phyloP scores from a whole-genome alignment of 2,888 invertebrate species.

The Sphaerophoria taeniata region DNA sequence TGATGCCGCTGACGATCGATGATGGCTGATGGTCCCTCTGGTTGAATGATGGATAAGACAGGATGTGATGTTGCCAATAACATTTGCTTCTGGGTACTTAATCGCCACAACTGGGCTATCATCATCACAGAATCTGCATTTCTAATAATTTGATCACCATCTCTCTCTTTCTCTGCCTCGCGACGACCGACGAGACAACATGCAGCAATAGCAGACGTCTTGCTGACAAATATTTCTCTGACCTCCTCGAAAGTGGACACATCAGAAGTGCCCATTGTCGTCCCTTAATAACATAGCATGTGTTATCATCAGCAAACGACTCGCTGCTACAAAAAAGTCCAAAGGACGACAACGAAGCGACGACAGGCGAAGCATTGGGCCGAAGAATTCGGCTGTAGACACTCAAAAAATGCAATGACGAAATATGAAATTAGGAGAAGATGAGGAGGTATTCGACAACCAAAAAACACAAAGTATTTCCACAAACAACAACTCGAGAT shows the following conservation, averaged over 20 bases:
- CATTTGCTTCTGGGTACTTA: conserved; percentile 74
- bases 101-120: conserved; percentile 69
- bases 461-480: conserved; percentile 2
- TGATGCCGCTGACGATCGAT: conserved; percentile 77
- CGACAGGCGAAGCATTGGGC: too few relatives aligned
- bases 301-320: conserved; percentile 34
- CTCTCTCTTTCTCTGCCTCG: conserved; percentile 8
- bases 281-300: conserved; percentile 82
- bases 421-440: conserved; percentile 81
- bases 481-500: conserved; percentile 12
- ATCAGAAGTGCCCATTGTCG: conserved; percentile 79
- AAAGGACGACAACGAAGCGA: neutral
- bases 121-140: conserved; percentile 74
- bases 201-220: neutral
- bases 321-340: neutral
- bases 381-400: conserved; percentile 62
- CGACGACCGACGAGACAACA: neutral
- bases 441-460: conserved; percentile 25
- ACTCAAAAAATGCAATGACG: conserved; percentile 77
- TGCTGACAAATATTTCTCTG: conserved; percentile 71
- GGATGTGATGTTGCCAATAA: conserved; percentile 73
- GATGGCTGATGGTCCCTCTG: conserved; percentile 77
- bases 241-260: conserved; percentile 54
- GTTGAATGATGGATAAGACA: conserved; percentile 72
- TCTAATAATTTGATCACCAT: conserved; percentile 74